Evolutionary conservation across 1,140 invertebrate species (phyloP).

Genomic region (Heliconius himera): DNA sequence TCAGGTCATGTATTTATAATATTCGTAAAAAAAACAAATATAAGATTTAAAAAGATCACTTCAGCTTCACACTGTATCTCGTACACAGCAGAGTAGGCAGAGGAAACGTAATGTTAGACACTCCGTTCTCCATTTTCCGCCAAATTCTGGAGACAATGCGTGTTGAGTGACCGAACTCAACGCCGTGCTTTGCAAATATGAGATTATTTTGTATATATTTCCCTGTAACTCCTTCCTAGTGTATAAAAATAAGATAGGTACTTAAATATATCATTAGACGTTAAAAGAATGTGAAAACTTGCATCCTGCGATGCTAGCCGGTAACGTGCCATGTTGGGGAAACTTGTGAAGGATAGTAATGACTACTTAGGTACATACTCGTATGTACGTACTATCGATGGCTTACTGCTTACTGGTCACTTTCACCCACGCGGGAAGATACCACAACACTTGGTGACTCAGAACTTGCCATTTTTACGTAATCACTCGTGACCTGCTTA

Average conservation of each 20-base stretch:
- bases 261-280: conserved; percentile 28
- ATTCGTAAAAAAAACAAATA: background rate
- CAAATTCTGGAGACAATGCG: too few species aligned
- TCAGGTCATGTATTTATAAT: background rate
- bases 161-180: too few species aligned
- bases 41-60: too few species aligned
- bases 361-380: background rate
- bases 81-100: too few species aligned
- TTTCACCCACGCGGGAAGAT: conserved; percentile 42
- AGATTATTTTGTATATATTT: too few species aligned
- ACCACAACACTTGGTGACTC: conserved; percentile 25
- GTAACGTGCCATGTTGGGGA: conserved; percentile 30
- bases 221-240: background rate
- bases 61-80: too few species aligned
- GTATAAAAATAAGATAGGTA: conserved; percentile 4
- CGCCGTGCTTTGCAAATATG: background rate
- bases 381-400: conserved; percentile 3
- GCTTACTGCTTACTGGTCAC: conserved; percentile 23
- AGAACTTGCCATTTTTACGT: conserved; percentile 40
- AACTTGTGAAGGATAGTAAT: conserved; percentile 37
- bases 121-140: too few species aligned
- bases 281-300: conserved; percentile 42
- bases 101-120: too few species aligned
- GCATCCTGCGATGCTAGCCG: conserved; percentile 35
- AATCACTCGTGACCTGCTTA: conserved; percentile 38